These are phyloP conservation scores for Cirrhinus mrigala DNA, from an alignment of 2,797 vertebrate genomes.

Conservation along the genomic window DNA sequence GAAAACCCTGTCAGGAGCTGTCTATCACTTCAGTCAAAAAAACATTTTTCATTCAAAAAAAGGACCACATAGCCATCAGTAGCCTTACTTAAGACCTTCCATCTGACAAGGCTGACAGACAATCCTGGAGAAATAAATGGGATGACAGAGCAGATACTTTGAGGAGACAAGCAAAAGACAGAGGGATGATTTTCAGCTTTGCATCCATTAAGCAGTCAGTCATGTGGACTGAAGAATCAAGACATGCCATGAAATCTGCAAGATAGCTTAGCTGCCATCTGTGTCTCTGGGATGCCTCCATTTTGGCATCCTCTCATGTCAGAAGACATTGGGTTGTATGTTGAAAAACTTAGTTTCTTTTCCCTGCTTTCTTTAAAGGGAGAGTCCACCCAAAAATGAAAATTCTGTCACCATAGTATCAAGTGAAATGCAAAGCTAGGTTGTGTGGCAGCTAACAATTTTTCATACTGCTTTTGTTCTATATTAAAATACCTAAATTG, in stretches of 20 bases:
- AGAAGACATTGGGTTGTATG: constrained; percentile 25
- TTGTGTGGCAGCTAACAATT: not conserved
- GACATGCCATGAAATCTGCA: constrained; percentile 49
- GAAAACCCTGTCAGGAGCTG: constrained; percentile 13
- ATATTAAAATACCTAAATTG: not conserved
- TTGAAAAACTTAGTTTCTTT: constrained; percentile 30
- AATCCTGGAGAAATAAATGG: constrained; percentile 16
- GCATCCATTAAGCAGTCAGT: constrained; percentile 54
- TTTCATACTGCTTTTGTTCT: not conserved
- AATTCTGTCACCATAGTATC: not conserved
- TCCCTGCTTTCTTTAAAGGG: not conserved
- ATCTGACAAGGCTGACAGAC: constrained; percentile 25
- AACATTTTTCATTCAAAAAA: constrained; percentile 18
- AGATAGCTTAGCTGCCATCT: constrained; percentile 54
- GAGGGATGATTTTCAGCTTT: constrained; percentile 55
- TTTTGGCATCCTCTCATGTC: constrained; percentile 38
- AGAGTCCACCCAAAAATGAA: not conserved
- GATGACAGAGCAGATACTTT: constrained; percentile 18
- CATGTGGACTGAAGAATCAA: constrained; percentile 40
- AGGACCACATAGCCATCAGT: constrained; percentile 25
- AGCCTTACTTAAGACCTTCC: constrained; percentile 32
- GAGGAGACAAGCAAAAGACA: constrained; percentile 46
- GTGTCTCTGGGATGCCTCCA: constrained; percentile 48
- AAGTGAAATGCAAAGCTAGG: constrained; percentile 23
- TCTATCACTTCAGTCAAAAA: constrained; percentile 6